Conservation (phyloP, 2,888 invertebrate species). For the Argynnis bischoffii region DNA sequence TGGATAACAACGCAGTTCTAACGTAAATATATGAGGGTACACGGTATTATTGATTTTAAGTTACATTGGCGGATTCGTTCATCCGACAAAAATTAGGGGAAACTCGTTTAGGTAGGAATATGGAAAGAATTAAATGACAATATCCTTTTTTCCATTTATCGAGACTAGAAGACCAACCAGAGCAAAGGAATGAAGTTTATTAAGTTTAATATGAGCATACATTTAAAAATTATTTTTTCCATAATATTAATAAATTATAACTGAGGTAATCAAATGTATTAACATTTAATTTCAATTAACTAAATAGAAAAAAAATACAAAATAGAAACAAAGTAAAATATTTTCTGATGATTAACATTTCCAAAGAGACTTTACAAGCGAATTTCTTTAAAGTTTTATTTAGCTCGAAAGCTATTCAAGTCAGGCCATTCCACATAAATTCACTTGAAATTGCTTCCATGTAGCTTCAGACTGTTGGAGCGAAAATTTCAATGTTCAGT, state of each 20-base stretch:
- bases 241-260: too few relatives aligned
- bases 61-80: slow-evolving; percentile 64
- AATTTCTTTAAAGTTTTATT: slow-evolving; percentile 26
- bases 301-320: neutral
- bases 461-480: slow-evolving; percentile 58
- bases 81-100: slow-evolving; percentile 23
- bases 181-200: too few relatives aligned
- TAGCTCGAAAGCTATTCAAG: slow-evolving; percentile 37
- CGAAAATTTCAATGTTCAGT: slow-evolving; percentile 77
- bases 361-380: slow-evolving; percentile 7
- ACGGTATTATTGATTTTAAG: slow-evolving; percentile 55
- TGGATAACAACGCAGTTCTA: slow-evolving; percentile 48
- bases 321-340: too few relatives aligned
- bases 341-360: slow-evolving; percentile 3
- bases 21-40: slow-evolving; percentile 53
- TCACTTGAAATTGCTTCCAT: slow-evolving; percentile 49
- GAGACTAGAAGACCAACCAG: too few relatives aligned
- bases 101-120: slow-evolving; percentile 19
- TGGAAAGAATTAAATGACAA: too few relatives aligned
- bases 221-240: too few relatives aligned
- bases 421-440: slow-evolving; percentile 55
- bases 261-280: too few relatives aligned
- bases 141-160: too few relatives aligned
- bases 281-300: too few relatives aligned
- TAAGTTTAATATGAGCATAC: too few relatives aligned